These are phyloP conservation scores for Ahaetulla prasina DNA, from an alignment of 2,113 vertebrate genomes.

Conservation along the genomic window DNA sequence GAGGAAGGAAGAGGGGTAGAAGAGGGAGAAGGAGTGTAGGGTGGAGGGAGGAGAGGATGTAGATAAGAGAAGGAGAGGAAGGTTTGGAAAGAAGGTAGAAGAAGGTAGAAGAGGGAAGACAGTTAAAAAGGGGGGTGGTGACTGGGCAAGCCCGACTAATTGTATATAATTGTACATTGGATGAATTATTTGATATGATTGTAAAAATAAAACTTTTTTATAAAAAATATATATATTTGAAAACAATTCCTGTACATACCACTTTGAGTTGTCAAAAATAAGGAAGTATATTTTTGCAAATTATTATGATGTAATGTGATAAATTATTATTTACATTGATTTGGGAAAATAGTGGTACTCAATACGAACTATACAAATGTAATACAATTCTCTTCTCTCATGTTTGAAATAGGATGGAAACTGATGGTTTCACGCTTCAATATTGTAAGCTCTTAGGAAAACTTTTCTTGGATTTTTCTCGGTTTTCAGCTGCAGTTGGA, in stretches of 20 bases:
- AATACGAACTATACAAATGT: background rate
- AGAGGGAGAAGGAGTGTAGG: too few species aligned
- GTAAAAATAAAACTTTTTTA: too few species aligned
- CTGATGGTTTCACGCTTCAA: background rate
- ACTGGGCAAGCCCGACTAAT: too few species aligned
- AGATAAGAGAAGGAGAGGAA: too few species aligned
- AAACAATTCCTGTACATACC: background rate
- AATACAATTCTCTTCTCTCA: background rate
- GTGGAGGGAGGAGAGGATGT: too few species aligned
- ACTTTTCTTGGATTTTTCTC: background rate
- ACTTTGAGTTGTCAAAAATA: background rate
- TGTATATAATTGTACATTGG: too few species aligned
- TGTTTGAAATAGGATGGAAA: background rate
- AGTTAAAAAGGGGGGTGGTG: too few species aligned
- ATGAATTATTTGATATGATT: too few species aligned
- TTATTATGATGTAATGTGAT: background rate
- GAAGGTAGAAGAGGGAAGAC: too few species aligned
- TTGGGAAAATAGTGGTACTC: background rate
- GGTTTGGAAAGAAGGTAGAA: too few species aligned
- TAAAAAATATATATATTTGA: too few species aligned
- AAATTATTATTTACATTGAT: background rate
- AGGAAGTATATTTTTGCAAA: background rate
- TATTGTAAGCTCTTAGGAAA: background rate
- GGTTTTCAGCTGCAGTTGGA: background rate
- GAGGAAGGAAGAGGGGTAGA: too few species aligned